phyloP scores from a whole-genome alignment of 2,797 vertebrate genomes.

The Notolabrus celidotus region DNA sequence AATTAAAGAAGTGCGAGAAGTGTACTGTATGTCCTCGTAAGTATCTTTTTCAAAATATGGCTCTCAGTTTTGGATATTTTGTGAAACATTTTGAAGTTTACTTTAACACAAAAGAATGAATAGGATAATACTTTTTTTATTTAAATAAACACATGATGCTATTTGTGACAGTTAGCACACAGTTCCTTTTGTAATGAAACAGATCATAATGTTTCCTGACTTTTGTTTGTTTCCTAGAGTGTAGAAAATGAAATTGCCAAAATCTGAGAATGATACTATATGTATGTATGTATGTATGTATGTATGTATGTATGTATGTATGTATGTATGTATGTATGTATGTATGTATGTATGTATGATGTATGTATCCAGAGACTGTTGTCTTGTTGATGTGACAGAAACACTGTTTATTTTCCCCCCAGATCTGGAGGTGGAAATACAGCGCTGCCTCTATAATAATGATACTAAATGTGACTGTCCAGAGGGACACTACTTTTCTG shows the following conservation, averaged over 20 bases:
- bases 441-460: constrained; percentile 19
- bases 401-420: neutral
- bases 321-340: too few relatives aligned
- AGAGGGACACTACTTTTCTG: constrained; percentile 15
- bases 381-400: neutral
- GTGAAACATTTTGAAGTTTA: neutral
- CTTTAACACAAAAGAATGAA: neutral
- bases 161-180: neutral
- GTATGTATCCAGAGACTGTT: too few relatives aligned
- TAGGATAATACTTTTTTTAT: neutral
- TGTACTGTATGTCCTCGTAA: constrained; percentile 20
- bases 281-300: too few relatives aligned
- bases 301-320: too few relatives aligned
- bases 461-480: constrained; percentile 58
- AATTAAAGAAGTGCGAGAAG: fast-evolving
- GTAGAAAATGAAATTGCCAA: neutral
- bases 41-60: constrained; percentile 28
- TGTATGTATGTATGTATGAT: too few relatives aligned
- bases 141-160: neutral
- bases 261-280: neutral
- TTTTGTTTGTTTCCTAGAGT: too few relatives aligned
- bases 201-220: too few relatives aligned
- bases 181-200: too few relatives aligned
- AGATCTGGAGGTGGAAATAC: fast-evolving
- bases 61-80: neutral